Evolutionary conservation across 2,888 invertebrate species (phyloP), one percentile per base, ranked within the genome.

Genomic region (Taenaris catops): DNA sequence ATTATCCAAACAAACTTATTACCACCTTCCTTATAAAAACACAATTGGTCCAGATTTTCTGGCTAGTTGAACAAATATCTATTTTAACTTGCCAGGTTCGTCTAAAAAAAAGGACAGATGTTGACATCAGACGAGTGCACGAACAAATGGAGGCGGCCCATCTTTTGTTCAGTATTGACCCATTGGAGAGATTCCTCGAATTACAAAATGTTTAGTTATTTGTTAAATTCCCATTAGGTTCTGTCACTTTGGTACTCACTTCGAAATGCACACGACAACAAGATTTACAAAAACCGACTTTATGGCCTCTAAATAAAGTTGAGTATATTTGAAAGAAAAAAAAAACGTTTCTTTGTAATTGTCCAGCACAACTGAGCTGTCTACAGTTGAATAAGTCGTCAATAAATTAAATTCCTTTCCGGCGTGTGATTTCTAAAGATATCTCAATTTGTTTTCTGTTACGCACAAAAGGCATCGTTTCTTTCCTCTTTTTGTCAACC

Each of bases 341-440:
- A 45, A 49, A 34, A 48, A 71, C 58, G 71, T 47, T 38, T 44
- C 48, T 47, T 58, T 55, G 61, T 79, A 78, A 81, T 83, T 80
- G 81, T 78, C 59, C 71, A 62, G 70, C 63, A 71, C 70, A 73
- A 75, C 63, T 60, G 63, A 72, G 71, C 66, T 60, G 63, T 67
- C 63, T 59, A 50, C 63, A 62, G 60, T 73, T 68, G 74, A 80
- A 80, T 74, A 69, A 74, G 73, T 72, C 69, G 64, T 79, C 83
- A 62, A 86, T 86, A 86, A 86, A 86, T 84, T 81, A 83, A 84
- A 84, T 84, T 79, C 55, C 73, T 71, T 84, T 84, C 83, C 81
- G 83, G 83, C 64, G 63, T 69, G 69, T 70, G 72, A 78, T 70
- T 76, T 73, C 68, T 60, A 68, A 75, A 71, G 79, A 79, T 66